phyloP scores from a whole-genome alignment of 1,140 invertebrate genomes.

The Oreohelix idahoensis region DNA sequence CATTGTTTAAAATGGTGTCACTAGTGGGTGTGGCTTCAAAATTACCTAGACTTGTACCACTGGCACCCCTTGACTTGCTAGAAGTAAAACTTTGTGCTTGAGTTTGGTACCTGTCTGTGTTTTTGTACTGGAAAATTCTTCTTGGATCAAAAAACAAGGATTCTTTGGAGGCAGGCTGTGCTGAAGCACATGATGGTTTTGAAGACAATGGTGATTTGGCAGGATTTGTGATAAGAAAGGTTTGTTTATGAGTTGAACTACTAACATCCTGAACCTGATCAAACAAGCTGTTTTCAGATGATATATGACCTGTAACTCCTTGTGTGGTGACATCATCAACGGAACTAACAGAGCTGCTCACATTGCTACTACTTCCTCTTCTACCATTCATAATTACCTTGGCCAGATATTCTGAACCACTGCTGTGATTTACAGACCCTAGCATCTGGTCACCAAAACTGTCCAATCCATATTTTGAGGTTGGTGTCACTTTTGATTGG shows the following conservation, averaged over 20 bases:
- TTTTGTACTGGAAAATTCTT: conserved; percentile 63
- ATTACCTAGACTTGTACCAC: neutral
- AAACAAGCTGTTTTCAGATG: neutral
- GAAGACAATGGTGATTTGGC: conserved; percentile 42
- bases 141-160: conserved; percentile 64
- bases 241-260: neutral
- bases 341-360: neutral
- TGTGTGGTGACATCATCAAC: neutral
- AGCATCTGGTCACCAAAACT: conserved; percentile 17
- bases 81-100: neutral
- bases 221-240: conserved; percentile 5
- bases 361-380: conserved; percentile 22
- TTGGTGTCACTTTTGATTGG: neutral
- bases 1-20: conserved; percentile 65
- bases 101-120: conserved; percentile 40
- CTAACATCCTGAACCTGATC: neutral
- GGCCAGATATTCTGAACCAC: conserved; percentile 22
- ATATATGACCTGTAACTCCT: neutral
- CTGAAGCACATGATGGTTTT: conserved; percentile 30
- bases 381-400: neutral
- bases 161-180: conserved; percentile 25
- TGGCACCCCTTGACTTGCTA: neutral
- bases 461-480: conserved; percentile 24
- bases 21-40: neutral
- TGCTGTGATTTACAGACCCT: neutral